Evolutionary conservation across 2,888 invertebrate genomes (phyloP), one percentile per base, ranked within the genome.

Genomic region (Nowickia ferox): DNA sequence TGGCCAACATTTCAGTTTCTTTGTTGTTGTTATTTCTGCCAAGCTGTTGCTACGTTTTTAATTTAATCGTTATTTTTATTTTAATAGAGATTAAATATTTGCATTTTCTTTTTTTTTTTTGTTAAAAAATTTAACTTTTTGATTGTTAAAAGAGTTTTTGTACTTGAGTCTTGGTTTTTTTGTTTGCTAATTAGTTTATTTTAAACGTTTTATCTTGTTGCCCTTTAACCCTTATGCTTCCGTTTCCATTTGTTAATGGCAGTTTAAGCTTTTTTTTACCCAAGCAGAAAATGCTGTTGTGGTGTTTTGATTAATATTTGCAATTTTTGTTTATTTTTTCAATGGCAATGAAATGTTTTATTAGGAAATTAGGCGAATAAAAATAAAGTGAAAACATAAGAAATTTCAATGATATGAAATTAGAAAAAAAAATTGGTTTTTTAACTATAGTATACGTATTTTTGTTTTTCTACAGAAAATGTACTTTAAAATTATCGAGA

Each of bases 171-270:
- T 30, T 51, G 17, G 13, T 48, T 57, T 40, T 42, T 9, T 51
- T 53, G 6, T 63, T 53, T 51, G 40, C 48, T 42, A 74, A 61
- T 74, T 75, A 75, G 6, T 11, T n/a, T n/a, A 6, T 38, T 30
- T 48, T 61, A 48, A 74, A 9, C 48, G 38, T 2, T 19, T 74
- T 61, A 69, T 53, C 40, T 40, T 44, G 57, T 46, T 71, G 30
- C n/a, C 57, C 30, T 46, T 46, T 59, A 57, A 44, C 55, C 10
- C 44, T 38, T 3, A 15, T 44, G 69, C 10, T 46, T 30, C 6
- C 46, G 57, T 8, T 44, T 8, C 9, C 40, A 13, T 17, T 72
- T 9, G n/a, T 13, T 30, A 6, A 48, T 72, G n/a, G 8, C 9
- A 40, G 19, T 40, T 61, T 57, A 30, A 17, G 71, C 11, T 22